phyloP scores from a whole-genome alignment of 2,113 vertebrate species.

The Oreotragus oreotragus region DNA sequence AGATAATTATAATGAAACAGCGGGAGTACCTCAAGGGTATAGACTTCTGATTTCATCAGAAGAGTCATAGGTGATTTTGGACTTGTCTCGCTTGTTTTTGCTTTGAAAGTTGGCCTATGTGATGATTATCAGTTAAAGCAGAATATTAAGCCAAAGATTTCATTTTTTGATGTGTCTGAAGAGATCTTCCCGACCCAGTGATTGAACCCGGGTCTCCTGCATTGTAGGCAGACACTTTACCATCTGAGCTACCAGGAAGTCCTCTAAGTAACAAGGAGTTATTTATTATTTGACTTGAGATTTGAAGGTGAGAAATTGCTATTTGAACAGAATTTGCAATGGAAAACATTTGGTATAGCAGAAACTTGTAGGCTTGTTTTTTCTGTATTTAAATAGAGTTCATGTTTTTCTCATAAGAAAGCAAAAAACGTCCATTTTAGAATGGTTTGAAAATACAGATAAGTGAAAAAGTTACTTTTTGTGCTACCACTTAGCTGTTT shows the following conservation, averaged over 20 bases:
- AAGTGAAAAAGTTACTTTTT: neutral
- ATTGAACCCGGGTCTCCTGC: too few species aligned
- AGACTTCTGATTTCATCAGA: neutral
- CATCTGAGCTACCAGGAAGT: too few species aligned
- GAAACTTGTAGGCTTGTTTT: neutral
- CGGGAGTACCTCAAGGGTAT: neutral
- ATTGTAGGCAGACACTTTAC: too few species aligned
- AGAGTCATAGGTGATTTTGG: neutral
- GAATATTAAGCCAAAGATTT: neutral
- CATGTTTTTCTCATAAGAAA: constrained; percentile 12
- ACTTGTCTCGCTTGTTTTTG: neutral
- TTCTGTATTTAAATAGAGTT: neutral
- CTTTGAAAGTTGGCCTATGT: neutral
- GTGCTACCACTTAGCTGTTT: neutral
- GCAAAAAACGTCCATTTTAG: neutral
- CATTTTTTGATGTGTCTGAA: neutral
- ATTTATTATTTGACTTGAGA: neutral
- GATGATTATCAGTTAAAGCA: neutral
- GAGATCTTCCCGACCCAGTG: too few species aligned
- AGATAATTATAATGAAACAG: neutral
- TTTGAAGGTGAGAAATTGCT: neutral
- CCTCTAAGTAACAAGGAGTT: neutral
- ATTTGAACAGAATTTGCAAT: neutral
- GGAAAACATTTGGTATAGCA: neutral
- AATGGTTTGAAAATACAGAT: neutral